Percentiles rank a stretch among this genome's conserved stretches.
phyloP scores from a whole-genome alignment of 1,140 invertebrate genomes.

The Bombus huntii region DNA sequence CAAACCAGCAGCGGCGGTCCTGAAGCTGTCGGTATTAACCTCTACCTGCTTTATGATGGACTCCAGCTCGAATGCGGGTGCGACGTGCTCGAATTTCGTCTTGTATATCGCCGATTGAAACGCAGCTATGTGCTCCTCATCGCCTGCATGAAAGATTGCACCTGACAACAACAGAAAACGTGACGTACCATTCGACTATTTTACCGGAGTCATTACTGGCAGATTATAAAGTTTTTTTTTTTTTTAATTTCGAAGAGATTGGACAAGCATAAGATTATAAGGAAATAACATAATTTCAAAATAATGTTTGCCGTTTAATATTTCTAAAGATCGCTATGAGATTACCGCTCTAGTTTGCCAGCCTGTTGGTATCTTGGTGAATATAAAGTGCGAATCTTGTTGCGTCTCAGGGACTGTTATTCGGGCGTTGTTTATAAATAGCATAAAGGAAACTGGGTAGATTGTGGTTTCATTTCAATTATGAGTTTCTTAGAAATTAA shows the following conservation, averaged over 20 bases:
- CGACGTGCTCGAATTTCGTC: slow-evolving; percentile 66
- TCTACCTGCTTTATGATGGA: slow-evolving; percentile 64
- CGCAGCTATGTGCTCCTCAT: slow-evolving; percentile 66
- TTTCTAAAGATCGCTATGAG: too few relatives aligned
- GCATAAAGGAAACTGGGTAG: background rate
- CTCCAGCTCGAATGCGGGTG: slow-evolving; percentile 70
- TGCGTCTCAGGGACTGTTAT: background rate
- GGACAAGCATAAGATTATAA: background rate
- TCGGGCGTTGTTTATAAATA: background rate
- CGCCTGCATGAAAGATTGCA: slow-evolving; percentile 74
- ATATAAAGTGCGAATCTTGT: background rate
- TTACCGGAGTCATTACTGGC: background rate
- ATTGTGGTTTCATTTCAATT: background rate
- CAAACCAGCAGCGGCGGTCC: slow-evolving; percentile 69
- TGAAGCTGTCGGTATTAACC: slow-evolving; percentile 75
- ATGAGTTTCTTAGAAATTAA: background rate
- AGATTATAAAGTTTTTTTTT: background rate
- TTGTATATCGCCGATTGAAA: slow-evolving; percentile 69
- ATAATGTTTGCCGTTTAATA: background rate
- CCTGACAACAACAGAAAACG: slow-evolving; percentile 62
- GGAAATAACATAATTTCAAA: background rate
- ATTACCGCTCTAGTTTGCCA: background rate
- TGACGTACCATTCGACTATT: background rate
- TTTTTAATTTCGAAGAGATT: background rate
- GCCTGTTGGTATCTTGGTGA: background rate